Conservation (phyloP, 1,140 invertebrate genomes). For the Dryas iulia region DNA sequence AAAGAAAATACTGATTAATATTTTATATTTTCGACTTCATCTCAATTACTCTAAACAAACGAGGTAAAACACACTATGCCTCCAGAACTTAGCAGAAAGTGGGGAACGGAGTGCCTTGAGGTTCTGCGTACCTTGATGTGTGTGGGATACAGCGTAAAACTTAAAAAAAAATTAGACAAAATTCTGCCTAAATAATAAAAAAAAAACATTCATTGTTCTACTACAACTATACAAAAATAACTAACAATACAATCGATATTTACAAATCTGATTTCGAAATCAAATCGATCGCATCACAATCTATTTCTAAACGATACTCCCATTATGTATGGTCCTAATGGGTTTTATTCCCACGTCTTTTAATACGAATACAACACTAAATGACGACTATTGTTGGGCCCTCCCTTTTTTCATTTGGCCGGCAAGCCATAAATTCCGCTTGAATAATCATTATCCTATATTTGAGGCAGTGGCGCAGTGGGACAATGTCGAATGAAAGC, state of each 20-base stretch:
- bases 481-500: constrained; percentile 6
- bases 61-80: too few species aligned
- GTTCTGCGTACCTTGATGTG: too few species aligned
- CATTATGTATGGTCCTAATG: constrained; percentile 14
- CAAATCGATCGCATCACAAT: neutral
- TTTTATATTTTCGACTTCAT: too few species aligned
- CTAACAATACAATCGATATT: neutral
- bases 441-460: constrained; percentile 38
- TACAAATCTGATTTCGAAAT: neutral
- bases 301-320: constrained; percentile 1
- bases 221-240: neutral
- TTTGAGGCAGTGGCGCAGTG: constrained; percentile 14
- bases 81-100: too few species aligned
- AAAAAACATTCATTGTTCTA: neutral
- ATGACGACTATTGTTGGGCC: constrained; percentile 33
- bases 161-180: too few species aligned
- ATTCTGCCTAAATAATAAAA: neutral
- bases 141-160: too few species aligned
- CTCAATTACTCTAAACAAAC: too few species aligned
- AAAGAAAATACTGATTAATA: too few species aligned
- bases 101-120: too few species aligned
- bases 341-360: constrained; percentile 30
- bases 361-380: constrained; percentile 28
- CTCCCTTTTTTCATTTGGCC: constrained; percentile 25
- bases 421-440: constrained; percentile 51